Conservation (phyloP, 2,797 vertebrate species). For the Columba guinea region DNA sequence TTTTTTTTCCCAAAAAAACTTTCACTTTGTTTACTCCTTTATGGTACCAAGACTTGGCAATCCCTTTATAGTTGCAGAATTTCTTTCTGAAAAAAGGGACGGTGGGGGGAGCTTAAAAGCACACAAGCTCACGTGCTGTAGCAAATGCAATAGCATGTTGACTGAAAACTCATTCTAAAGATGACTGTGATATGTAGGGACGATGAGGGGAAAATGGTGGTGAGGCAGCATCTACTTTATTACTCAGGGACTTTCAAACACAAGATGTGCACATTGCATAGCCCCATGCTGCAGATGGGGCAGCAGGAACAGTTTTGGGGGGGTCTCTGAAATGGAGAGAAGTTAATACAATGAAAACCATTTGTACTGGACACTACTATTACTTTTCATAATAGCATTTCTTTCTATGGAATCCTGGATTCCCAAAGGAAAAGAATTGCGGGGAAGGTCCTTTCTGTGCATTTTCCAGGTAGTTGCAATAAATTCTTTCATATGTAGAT, state of each 20-base stretch:
- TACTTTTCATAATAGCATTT: not conserved
- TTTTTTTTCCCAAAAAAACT: accelerated
- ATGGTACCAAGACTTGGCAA: not conserved
- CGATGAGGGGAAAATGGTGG: not conserved
- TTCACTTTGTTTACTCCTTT: not conserved
- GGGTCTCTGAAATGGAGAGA: not conserved
- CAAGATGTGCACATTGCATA: not conserved
- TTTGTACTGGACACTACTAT: not conserved
- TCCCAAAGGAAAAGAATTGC: not conserved
- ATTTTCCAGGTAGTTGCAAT: not conserved
- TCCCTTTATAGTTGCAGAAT: not conserved
- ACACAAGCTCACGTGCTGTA: not conserved
- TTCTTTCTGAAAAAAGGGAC: too few species aligned
- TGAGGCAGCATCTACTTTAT: not conserved
- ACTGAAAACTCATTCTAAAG: not conserved
- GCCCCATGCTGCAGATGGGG: not conserved
- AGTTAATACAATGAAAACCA: not conserved
- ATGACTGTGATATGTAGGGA: not conserved
- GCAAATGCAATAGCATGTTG: accelerated
- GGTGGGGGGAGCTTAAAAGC: not conserved
- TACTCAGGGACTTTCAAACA: not conserved
- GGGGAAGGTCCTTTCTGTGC: not conserved
- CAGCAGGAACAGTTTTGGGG: accelerated
- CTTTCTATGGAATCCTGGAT: not conserved
- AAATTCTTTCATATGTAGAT: not conserved